Evolutionary conservation across 1,140 invertebrate species (phyloP), one percentile per base, ranked within the genome.

Genomic region (Bursaphelenchus mucronatus): DNA sequence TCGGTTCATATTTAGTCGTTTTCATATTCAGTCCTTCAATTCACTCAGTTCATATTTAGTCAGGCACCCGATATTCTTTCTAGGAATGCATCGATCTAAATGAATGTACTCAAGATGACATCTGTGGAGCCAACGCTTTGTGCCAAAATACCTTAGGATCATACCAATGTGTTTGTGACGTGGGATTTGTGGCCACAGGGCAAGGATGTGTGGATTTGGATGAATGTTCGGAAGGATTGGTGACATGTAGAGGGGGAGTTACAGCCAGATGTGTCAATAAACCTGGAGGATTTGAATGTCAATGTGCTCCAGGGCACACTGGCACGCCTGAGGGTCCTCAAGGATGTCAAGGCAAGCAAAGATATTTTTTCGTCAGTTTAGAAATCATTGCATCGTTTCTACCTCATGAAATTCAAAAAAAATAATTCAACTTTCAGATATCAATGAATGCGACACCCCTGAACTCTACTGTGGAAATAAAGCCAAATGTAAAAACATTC

Each of bases 251-350:
- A 13, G 62, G 62, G 9, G 68, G 67, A 15, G 70, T 63, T 44
- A 69, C 68, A 17, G 46, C 68, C 6, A 30, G 15, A 17, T 70
- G 68, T 41, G n/a, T 64, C 15, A 69, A 70, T 44, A 71, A 63
- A 39, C 44, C 58, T 40, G 68, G 68, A 5, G 49, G 59, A 0
- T 69, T 70, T 59, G 68, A 69, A 50, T 69, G 68, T 30, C 49
- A 40, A 65, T 69, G 68, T 41, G 50, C n/a, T 11, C 10, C 15
- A 13, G 68, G 68, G 3, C 65, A 44, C 43, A 41, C 13, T n/a
- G 68, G 68, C 19, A 9, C 53, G 47, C 68, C 61, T n/a, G 61
- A 65, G n/a, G 30, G n/a, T 19, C 62, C 11, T 15, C 19, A 63
- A 45, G 61, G 61, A 2, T 63, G 55, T 61, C n/a, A n/a, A n/a